Base-by-base conservation (phyloP, 2,113 vertebrate genomes). In the Cygnus buccinator region DNA sequence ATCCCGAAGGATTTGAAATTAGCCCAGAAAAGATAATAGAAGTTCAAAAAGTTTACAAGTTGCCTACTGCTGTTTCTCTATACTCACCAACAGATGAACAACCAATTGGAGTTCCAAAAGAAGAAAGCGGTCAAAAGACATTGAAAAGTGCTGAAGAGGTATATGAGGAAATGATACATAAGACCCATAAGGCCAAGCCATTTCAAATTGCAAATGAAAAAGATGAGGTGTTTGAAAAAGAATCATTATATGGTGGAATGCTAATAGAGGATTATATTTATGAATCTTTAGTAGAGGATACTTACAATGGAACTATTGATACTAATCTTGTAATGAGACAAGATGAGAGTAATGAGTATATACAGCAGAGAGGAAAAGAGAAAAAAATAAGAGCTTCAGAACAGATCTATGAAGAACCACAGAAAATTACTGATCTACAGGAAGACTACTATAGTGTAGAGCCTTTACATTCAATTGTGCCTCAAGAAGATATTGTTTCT, bases 221-320 rank as follows among this genome's bases (percentile, higher is more conserved):
- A 65, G 98, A 99, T 37, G 97, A 99, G 93, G 97, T 98, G 26
- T 98, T 99, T 97, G 99, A 99, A 95, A 99, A 99, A 94, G 99
- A 99, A 82, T 98, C 99, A n/a, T 98, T 99, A 35, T 99, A 99
- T 95, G 99, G 99, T 52, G 99, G 99, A 70, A 99, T 99, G 99
- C 58, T 99, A 95, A 99, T 99, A 97, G 99, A 99, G 80, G 99
- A 99, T 97, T 99, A 99, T 97, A 99, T 99, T 96, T 99, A 99
- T 89, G 99, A 99, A 88, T 99, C 99, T 65, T 98, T 99, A 95
- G 98, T 99, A 78, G 99, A 99, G 88, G 99, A 99, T 58, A 97
- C 98, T 25, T 98, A 98, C 93, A 97, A 96, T 96, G 98, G 98
- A 88, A 93, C 96, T 21, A 96, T 97, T 48, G 96, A 98, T 46